Conservation (phyloP, 2,888 invertebrate genomes). For the Crematogaster levior region DNA sequence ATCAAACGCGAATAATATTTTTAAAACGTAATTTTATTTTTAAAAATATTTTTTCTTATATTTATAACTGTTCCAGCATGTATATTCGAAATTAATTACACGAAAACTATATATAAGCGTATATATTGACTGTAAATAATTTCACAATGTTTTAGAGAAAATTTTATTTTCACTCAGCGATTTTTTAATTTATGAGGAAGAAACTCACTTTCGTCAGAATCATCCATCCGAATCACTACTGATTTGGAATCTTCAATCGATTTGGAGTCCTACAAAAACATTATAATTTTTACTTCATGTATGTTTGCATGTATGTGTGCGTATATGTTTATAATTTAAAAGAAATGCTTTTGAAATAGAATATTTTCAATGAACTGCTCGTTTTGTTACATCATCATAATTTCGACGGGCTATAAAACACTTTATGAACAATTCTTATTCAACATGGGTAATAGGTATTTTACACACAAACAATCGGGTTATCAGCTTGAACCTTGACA, state of each 20-base stretch:
- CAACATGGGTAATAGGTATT: slow-evolving; percentile 12
- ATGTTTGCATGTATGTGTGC: slow-evolving; percentile 1
- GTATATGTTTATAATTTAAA: slow-evolving; percentile 3
- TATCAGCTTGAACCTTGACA: slow-evolving; percentile 71
- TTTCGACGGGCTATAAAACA: background rate
- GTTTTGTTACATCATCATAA: background rate
- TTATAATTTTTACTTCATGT: background rate
- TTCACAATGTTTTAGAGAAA: background rate
- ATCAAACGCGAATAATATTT: background rate
- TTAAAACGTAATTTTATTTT: background rate
- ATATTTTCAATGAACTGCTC: background rate
- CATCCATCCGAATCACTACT: background rate
- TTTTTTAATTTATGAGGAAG: background rate
- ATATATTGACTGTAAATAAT: slow-evolving; percentile 7
- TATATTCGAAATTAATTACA: slow-evolving; percentile 1
- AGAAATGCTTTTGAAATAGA: slow-evolving; percentile 4
- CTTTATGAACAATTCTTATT: slow-evolving; percentile 5
- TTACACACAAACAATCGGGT: slow-evolving; percentile 39
- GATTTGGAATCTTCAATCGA: no score
- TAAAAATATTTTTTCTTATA: background rate
- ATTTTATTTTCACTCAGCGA: background rate
- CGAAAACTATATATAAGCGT: background rate
- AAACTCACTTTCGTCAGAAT: background rate
- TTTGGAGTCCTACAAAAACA: background rate
- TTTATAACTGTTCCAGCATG: background rate